Conservation (phyloP, 1,140 invertebrate genomes). For the Asbolus verrucosus region DNA sequence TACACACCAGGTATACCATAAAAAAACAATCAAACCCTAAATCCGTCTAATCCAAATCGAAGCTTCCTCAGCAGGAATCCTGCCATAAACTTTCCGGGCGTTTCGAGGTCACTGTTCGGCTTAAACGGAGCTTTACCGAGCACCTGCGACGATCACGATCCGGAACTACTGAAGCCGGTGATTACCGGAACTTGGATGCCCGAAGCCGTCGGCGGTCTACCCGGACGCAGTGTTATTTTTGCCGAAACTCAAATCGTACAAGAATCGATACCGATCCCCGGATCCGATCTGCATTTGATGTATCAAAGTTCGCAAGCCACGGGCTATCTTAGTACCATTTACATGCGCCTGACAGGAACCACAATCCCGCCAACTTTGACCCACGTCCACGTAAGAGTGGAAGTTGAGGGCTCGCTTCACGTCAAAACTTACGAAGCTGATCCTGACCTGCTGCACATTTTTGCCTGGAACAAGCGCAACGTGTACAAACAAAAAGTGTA, state of each 20-base stretch:
- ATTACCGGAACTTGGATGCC: slow-evolving; percentile 89
- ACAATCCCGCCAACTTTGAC: slow-evolving; percentile 83
- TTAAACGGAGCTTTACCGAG: slow-evolving; percentile 67
- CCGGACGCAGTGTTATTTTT: slow-evolving; percentile 85
- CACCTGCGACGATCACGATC: slow-evolving; percentile 88
- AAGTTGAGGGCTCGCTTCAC: slow-evolving; percentile 77
- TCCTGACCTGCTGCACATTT: slow-evolving; percentile 93
- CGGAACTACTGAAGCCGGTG: slow-evolving; percentile 82
- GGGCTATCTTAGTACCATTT: slow-evolving; percentile 92
- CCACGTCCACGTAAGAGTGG: slow-evolving; percentile 88
- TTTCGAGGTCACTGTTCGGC: slow-evolving; percentile 69
- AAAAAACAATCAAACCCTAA: no score
- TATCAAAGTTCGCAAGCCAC: slow-evolving; percentile 93
- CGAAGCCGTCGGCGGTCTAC: slow-evolving; percentile 84
- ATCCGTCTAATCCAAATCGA: slow-evolving; percentile 10
- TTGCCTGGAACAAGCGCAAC: slow-evolving; percentile 97
- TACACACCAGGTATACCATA: slow-evolving; percentile 70
- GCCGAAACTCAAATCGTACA: slow-evolving; percentile 94
- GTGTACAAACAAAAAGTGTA: slow-evolving; percentile 97
- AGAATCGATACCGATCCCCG: slow-evolving; percentile 93
- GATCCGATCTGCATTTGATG: slow-evolving; percentile 90
- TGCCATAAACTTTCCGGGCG: slow-evolving; percentile 72
- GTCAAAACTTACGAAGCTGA: slow-evolving; percentile 95
- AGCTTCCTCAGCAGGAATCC: slow-evolving; percentile 63
- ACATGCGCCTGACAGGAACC: slow-evolving; percentile 89